A percentile compares a stretch with the other conserved stretches of the same genome.
phyloP scores from a whole-genome alignment of 1,140 invertebrate species.

The Pseudomyrmex sp. region DNA sequence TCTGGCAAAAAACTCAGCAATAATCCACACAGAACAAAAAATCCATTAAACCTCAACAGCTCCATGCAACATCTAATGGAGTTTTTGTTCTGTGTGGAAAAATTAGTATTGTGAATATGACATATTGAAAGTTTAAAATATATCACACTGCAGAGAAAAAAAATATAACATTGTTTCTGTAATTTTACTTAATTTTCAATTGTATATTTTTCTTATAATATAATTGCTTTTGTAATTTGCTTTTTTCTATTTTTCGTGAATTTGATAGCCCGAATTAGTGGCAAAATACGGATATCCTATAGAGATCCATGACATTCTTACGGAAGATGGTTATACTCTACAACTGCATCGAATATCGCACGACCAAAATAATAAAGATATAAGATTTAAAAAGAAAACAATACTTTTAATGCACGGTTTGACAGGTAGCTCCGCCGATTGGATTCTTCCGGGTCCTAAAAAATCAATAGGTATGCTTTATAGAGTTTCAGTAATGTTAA shows the following conservation, averaged over 20 bases:
- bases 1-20: too few species aligned
- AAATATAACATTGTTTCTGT: too few species aligned
- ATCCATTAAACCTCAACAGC: too few species aligned
- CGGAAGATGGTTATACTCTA: constrained; percentile 87
- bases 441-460: constrained; percentile 88
- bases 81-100: too few species aligned
- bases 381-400: constrained; percentile 73
- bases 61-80: too few species aligned
- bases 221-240: neutral
- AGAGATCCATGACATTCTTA: constrained; percentile 87
- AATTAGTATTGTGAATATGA: too few species aligned
- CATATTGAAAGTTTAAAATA: too few species aligned
- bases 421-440: constrained; percentile 89
- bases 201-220: neutral
- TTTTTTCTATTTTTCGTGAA: constrained; percentile 60
- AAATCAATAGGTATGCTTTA: constrained; percentile 86
- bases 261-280: constrained; percentile 85
- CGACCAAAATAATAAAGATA: constrained; percentile 84
- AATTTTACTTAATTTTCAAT: too few species aligned
- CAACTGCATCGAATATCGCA: constrained; percentile 86
- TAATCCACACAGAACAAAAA: too few species aligned
- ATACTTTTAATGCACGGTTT: constrained; percentile 91
- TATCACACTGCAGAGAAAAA: too few species aligned
- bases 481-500: constrained; percentile 32
- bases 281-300: constrained; percentile 88